Base-by-base conservation (phyloP, 2,113 vertebrate species). In the Seriola rivoliana region DNA sequence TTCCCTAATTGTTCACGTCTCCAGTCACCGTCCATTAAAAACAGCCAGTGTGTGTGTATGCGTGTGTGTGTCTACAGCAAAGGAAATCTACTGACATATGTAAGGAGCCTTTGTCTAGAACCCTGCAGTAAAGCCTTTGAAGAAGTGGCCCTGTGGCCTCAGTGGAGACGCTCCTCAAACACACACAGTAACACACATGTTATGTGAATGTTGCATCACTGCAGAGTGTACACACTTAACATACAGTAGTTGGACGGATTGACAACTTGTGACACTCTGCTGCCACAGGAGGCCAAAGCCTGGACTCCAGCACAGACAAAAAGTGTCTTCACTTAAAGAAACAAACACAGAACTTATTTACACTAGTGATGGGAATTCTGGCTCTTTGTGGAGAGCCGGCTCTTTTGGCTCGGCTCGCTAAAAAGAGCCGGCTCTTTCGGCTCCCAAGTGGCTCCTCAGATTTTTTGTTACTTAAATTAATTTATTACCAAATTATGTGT, bases 91-190 rank as follows among this genome's bases (percentile, higher is more conserved):
- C 13, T 0, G 12, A 44, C 59, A 48, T 72, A 73, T 81, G 50
- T 81, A 23, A 46, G 71, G 34, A 80, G 86, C 57, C 72, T 80
- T 82, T 88, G 86, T 88, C 62, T 76, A 3, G 40, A 69, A 62
- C 67, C 34, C 52, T 71, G 52, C 38, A 67, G 29, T 19, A 5
- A 64, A 64, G 21, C 38, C 66, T 85, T 78, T 88, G 75, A 82
- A 79, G 66, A 59, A 50, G 66, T 66, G 65, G 58, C 70, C 74
- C 71, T 32, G 7, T 66, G 73, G 59, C 60, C 55, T 52, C 62
- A 25, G 55, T 21, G 74, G 79, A 72, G 82, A 68, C 23, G n/a
- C 9, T 64, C 57, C 40, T 12, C 13, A 38, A 7, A 52, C 46
- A 55, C 42, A 66, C 70, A 75, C 46, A 83, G 11, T 3, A 3